Base-by-base conservation (phyloP, 2,888 invertebrate species). In the Caenorhabditis japonica region DNA sequence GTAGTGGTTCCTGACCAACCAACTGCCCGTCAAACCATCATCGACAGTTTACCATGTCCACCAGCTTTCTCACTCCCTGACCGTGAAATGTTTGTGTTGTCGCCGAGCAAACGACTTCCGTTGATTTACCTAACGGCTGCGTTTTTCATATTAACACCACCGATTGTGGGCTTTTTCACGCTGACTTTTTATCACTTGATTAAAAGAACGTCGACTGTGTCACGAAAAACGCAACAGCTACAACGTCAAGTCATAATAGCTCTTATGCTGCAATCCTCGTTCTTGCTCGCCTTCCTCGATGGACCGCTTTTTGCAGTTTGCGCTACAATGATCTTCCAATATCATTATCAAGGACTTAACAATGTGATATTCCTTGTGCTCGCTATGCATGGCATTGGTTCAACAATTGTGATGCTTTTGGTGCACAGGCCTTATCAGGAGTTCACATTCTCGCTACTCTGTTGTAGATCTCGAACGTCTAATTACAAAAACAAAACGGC, bases 341-440 rank as follows among this genome's bases (percentile, higher is more conserved):
- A 27, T 27, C 27, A 7, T 47, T 19, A 21, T 15, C 52, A 53
- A 27, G 17, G 13, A 1, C 3, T 38, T 27, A 53, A 53, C 39
- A 53, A 53, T 27, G 15, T 53, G 10, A 25, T 53, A 13, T 53
- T 53, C 39, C 3, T 53, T 21, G 8, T 3, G 12, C 12, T 53
- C 3, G 38, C 52, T 13, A 3, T 21, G 1, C 52, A 53, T n/a
- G 52, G 52, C 15, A 53, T 15, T 23, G 38, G 21, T 3, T 39
- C 52, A 3, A 39, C 52, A 15, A 12, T 39, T 4, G 8, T 39
- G 10, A 53, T 53, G 52, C 36, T 52, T n/a, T 13, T 36, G 2
- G 38, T 52, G 13, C 51, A 52, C 25, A 52, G 33, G 8, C 51
- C 52, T 0, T 53, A 53, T 27, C 39, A 39, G 10, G 36, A 51